Conservation (phyloP, 2,888 invertebrate species). For the Hirtodrosophila trivittata region DNA sequence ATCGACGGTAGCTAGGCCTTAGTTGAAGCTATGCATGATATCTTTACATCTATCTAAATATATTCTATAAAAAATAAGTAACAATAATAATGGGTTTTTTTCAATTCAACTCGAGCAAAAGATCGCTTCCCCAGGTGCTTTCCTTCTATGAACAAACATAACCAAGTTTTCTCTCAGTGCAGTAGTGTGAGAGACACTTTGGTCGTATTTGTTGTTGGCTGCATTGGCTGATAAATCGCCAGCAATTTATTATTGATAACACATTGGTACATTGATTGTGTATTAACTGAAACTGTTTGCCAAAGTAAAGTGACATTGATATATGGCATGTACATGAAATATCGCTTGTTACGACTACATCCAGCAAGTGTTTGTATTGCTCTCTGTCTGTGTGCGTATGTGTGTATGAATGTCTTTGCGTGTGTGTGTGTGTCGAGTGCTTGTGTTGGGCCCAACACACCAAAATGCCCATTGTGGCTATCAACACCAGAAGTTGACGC, state of each 20-base stretch:
- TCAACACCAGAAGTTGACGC: constrained; percentile 71
- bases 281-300: constrained; percentile 80
- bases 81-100: too few species aligned
- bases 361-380: constrained; percentile 25
- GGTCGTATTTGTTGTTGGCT: constrained; percentile 35
- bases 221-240: constrained; percentile 77
- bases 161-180: not conserved
- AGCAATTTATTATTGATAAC: constrained; percentile 79
- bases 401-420: constrained; percentile 3
- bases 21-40: too few species aligned
- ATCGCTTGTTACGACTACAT: constrained; percentile 67
- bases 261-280: constrained; percentile 80
- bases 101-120: too few species aligned
- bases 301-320: constrained; percentile 80
- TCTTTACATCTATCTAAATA: too few species aligned
- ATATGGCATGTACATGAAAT: constrained; percentile 78
- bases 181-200: constrained; percentile 15
- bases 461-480: constrained; percentile 67
- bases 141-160: too few species aligned
- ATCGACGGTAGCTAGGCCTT: too few species aligned
- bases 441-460: constrained; percentile 31
- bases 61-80: too few species aligned
- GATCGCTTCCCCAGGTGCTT: too few species aligned
- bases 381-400: constrained; percentile 10
- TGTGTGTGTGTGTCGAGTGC: constrained; percentile 11